Evolutionary conservation across 2,113 vertebrate genomes (phyloP), one percentile per base, ranked within the genome.

Genomic region (Bolborhynchus lineola): DNA sequence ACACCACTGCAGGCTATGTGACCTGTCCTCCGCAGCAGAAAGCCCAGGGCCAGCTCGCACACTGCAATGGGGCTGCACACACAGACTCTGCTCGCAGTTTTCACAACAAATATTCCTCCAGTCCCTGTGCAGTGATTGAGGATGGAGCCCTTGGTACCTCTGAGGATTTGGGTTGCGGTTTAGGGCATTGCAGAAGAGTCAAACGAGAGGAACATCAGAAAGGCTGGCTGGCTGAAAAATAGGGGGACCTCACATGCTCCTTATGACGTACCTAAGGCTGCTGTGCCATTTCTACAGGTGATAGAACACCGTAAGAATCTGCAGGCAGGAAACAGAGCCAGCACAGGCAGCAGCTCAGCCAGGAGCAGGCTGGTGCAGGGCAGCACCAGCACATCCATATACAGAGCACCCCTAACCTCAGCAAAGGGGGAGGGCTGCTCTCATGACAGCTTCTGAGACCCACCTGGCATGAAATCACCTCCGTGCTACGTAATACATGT

Each of bases 301-400:
- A 50, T 7, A n/a, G 59, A 72, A 3, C 44, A 44, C 44, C 9
- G 0, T 16, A 13, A n/a, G 18, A 11, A 8, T 2, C 50, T 28
- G 18, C 44, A 37, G 26, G 11, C 23, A 25, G 50, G 18, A 78
- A 37, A 25, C 4, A 9, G 59, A 37, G 33, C 59, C 65, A 37
- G 50, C 18, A 6, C 9, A 7, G 26, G 33, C 69, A 67, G 75
- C 28, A 3, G 4, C 42, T 55, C 33, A 6, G 31, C 10, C 37
- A 29, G 64, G 35, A 42, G 14, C 2, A 33, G 49, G 55, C 59
- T 9, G 31, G n/a, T 65, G 24, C n/a, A 63, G 39, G 23, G 24
- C 41, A 24, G 6, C n/a, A 16, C 4, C 33, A 6, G n/a, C 6
- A 2, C 13, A 29, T 9, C 24, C 6, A 1, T 23, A 4, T 10